Percentiles rank a stretch among this genome's conserved stretches.
phyloP scores from a whole-genome alignment of 2,113 vertebrate species.

The Cryptoleucopteryx plumbea region DNA sequence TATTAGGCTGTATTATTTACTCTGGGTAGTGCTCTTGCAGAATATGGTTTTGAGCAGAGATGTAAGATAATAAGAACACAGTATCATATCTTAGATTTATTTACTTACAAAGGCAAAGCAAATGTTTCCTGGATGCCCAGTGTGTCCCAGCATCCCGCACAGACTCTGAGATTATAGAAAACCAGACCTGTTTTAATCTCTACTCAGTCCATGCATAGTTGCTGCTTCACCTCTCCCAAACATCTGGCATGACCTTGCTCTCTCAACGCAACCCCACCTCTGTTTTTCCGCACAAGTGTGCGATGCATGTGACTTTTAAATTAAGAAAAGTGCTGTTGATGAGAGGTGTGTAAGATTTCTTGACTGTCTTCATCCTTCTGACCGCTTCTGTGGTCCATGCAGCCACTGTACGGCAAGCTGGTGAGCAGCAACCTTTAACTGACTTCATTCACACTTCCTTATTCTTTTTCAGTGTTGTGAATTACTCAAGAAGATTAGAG shows the following conservation, averaged over 20 bases:
- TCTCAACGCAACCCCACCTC: accelerated
- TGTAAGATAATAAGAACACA: conserved; percentile 45
- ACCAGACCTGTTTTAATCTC: neutral
- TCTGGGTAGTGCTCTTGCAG: conserved; percentile 8
- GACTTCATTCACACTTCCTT: neutral
- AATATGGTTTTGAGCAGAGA: conserved; percentile 41
- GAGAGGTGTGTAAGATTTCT: neutral
- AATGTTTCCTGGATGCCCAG: neutral
- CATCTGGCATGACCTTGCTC: neutral
- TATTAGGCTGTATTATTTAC: conserved; percentile 47
- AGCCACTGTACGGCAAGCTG: accelerated
- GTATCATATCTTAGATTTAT: conserved; percentile 20
- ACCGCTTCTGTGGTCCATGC: neutral
- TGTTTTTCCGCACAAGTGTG: neutral
- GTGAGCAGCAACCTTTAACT: neutral
- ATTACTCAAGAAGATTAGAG: neutral
- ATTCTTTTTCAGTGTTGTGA: neutral
- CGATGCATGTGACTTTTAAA: neutral
- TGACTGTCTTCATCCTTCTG: neutral
- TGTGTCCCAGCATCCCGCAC: neutral
- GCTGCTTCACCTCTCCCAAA: neutral
- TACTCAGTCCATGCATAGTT: neutral
- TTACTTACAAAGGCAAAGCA: conserved; percentile 32
- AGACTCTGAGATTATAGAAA: neutral
- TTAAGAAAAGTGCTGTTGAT: neutral